A percentile compares a stretch with the other conserved stretches of the same genome.
Conservation (phyloP, 2,797 vertebrate genomes). For the Novumbra hubbsi region DNA sequence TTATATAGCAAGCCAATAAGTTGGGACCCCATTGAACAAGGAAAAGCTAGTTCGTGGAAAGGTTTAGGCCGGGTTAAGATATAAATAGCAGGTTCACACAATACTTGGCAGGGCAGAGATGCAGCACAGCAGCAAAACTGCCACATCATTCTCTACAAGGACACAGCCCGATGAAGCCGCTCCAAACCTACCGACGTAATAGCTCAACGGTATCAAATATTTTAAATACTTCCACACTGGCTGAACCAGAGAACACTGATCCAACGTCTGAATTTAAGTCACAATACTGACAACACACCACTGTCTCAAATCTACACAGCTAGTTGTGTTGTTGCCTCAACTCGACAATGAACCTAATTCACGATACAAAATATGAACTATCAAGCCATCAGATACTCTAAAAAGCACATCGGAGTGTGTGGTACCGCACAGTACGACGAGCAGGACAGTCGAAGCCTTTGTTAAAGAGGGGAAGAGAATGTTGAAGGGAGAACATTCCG, state of each 20-base stretch:
- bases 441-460: not conserved
- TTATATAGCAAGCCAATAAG: not conserved
- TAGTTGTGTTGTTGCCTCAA: not conserved
- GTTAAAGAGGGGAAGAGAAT: too few species aligned
- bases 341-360: not conserved
- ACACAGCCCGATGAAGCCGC: constrained; percentile 40
- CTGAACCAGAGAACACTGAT: not conserved
- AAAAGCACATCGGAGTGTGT: not conserved
- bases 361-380: not conserved
- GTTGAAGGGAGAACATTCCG: not conserved
- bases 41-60: not conserved
- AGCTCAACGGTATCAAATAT: constrained; percentile 18
- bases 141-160: constrained; percentile 68
- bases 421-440: not conserved
- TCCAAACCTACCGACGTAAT: constrained; percentile 25
- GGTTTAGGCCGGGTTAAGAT: not conserved
- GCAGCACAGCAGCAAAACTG: constrained; percentile 67
- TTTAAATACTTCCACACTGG: constrained; percentile 21
- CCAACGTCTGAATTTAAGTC: not conserved
- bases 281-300: not conserved
- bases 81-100: constrained; percentile 9
- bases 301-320: not conserved
- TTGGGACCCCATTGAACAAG: not conserved
- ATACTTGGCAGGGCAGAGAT: constrained; percentile 27
- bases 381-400: not conserved